Evolutionary conservation across 2,113 vertebrate genomes (phyloP).

Genomic region (Forbesichthys agassizii): DNA sequence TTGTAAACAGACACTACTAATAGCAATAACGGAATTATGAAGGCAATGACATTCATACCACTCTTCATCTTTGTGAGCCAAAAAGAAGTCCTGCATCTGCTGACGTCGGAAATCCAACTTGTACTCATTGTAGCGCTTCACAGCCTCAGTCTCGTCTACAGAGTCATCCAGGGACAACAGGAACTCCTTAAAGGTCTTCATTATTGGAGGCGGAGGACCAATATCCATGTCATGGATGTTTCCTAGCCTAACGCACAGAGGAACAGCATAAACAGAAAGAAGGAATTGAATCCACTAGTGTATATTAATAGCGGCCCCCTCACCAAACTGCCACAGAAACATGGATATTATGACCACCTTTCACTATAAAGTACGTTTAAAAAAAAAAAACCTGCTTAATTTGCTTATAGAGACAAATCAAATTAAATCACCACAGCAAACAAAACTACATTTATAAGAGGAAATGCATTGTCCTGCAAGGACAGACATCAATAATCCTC

Average conservation of each 20-base stretch:
- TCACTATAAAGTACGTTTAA: too few relatives aligned
- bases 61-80: constrained; percentile 94
- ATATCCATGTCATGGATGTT: constrained; percentile 89
- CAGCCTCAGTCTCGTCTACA: constrained; percentile 90
- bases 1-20: constrained; percentile 3
- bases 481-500: neutral
- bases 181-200: constrained; percentile 94
- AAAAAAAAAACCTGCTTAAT: too few relatives aligned
- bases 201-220: constrained; percentile 84
- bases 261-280: neutral
- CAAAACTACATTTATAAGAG: neutral
- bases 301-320: too few relatives aligned
- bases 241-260: constrained; percentile 76
- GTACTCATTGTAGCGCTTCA: constrained; percentile 93
- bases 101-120: constrained; percentile 91
- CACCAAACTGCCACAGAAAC: neutral
- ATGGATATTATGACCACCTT: neutral
- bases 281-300: too few relatives aligned
- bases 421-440: neutral
- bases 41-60: constrained; percentile 79
- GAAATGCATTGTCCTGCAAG: neutral
- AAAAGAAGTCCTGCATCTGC: constrained; percentile 96
- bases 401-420: too few relatives aligned
- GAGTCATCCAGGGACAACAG: constrained; percentile 89
- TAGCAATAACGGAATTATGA: constrained; percentile 1